Conservation (phyloP, 2,888 invertebrate genomes). For the Drosophila kanekoi region DNA sequence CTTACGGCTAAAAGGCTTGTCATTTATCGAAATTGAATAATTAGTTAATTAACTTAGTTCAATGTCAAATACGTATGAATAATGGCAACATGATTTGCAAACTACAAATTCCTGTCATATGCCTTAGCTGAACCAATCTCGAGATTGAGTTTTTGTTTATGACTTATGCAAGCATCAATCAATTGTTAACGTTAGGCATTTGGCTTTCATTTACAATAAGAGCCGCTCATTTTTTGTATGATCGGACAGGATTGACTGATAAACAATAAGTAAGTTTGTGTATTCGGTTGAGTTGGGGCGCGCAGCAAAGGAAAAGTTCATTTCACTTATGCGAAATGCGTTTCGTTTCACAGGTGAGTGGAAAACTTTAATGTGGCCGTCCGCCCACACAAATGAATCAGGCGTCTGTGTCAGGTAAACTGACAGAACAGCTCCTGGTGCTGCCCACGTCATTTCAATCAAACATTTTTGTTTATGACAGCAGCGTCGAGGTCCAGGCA, state of each 20-base stretch:
- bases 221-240: slow-evolving; percentile 7
- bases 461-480: slow-evolving; percentile 75
- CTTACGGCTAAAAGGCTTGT: too few relatives aligned
- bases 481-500: slow-evolving; percentile 41
- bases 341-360: slow-evolving; percentile 5
- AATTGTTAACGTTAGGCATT: slow-evolving; percentile 17
- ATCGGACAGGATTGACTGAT: slow-evolving; percentile 38
- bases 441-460: slow-evolving; percentile 69
- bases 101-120: too few relatives aligned
- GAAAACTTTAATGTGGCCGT: slow-evolving; percentile 53
- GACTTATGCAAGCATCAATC: slow-evolving; percentile 14
- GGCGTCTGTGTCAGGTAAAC: slow-evolving; percentile 40
- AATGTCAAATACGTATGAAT: too few relatives aligned
- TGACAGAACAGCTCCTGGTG: slow-evolving; percentile 31
- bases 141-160: slow-evolving; percentile 12
- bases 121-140: not conserved
- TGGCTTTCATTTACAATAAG: slow-evolving; percentile 10
- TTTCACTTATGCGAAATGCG: slow-evolving; percentile 50
- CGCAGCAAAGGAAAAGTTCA: slow-evolving; percentile 42
- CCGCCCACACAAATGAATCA: slow-evolving; percentile 27
- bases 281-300: slow-evolving; percentile 10
- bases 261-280: slow-evolving; percentile 36
- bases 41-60: too few relatives aligned
- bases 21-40: too few relatives aligned
- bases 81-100: too few relatives aligned